Base-by-base conservation (phyloP, 2,113 vertebrate species). In the Corythornis cristatus region DNA sequence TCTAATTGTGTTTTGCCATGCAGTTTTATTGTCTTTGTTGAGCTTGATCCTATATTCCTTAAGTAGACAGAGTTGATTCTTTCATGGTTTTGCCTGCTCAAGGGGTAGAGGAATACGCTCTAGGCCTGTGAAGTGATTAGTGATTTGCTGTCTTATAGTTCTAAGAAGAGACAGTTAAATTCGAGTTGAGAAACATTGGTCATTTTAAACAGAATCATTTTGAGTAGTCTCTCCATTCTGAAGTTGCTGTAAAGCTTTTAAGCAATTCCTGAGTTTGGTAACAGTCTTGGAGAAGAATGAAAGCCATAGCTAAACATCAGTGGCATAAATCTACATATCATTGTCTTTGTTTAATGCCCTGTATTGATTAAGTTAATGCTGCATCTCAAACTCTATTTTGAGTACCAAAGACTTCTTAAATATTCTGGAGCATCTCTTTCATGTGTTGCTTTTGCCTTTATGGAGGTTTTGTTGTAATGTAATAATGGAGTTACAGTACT, bases 361-460 rank as follows among this genome's bases (percentile, higher is more conserved):
- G 78, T 93, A 85, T 94, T 84, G 66, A 84, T 76, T 86, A 74
- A 89, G 75, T 96, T 95, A 76, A 95, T 95, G 96, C 92, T 96
- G 94, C 91, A 86, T 93, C 71, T 83, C 89, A 54, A 91, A 85
- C 67, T 75, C 7, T 77, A 61, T 96, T 95, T 97, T 84, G 65
- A 93, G 91, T 94, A 96, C 97, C 97, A 97, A 97, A 97, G 97
- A 96, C 74, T 93, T 93, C 80, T 40, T 81, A 48, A 89, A 62
- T 84, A 86, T 86, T 84, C 66, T 85, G 74, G 60, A 91, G 51
- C 35, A 56, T 91, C 57, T 96, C 56, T 86, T 89, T 88, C 61
- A n/a, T 80, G 66, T 94, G 81, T 91, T 97, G 67, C 83, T 91
- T 95, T 90, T 91, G 72, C 86, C 61, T 92, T 51, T 94, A 40